Percentiles rank a stretch among this genome's conserved stretches.
Conservation (phyloP, 64 coral and sea anemone species). For the Astreopora myriophthalma region DNA sequence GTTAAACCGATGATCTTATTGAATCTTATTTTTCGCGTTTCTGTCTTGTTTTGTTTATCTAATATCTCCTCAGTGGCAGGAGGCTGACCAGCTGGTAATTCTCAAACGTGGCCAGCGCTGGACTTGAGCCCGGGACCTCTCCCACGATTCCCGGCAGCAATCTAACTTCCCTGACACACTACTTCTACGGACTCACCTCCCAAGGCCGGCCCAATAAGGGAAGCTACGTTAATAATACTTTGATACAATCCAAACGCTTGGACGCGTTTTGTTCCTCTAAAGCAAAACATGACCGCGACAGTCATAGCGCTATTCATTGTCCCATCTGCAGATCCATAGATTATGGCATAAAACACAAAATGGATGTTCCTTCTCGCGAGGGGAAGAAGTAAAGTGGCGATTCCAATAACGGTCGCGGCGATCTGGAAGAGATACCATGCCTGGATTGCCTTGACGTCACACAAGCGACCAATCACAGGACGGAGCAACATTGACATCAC, state of each 20-base stretch:
- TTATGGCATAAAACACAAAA: slow-evolving; percentile 22
- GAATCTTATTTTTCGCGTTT: no score
- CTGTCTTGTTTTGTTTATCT: no score
- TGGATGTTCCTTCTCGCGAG: slow-evolving; percentile 22
- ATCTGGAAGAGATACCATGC: slow-evolving; percentile 13
- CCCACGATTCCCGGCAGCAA: no score
- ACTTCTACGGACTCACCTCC: no score
- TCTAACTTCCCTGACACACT: no score
- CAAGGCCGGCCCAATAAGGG: slow-evolving; percentile 2
- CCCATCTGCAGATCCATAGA: slow-evolving; percentile 62
- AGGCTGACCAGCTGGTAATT: no score
- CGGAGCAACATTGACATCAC: slow-evolving; percentile 21
- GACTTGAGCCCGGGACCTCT: no score
- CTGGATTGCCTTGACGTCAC: slow-evolving; percentile 27
- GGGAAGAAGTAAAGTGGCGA: slow-evolving; percentile 18
- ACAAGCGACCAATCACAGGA: slow-evolving; percentile 29
- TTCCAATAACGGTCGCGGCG: not conserved
- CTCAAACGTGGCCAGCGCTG: no score
- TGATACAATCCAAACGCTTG: slow-evolving; percentile 24
- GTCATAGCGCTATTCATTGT: not conserved
- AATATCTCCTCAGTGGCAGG: no score
- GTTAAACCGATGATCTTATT: no score
- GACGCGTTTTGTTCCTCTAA: not conserved
- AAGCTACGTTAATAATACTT: not conserved
- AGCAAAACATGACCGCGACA: slow-evolving; percentile 7